phyloP scores from a whole-genome alignment of 92 coral and sea anemone genomes.

The Paramuricea clavata region DNA sequence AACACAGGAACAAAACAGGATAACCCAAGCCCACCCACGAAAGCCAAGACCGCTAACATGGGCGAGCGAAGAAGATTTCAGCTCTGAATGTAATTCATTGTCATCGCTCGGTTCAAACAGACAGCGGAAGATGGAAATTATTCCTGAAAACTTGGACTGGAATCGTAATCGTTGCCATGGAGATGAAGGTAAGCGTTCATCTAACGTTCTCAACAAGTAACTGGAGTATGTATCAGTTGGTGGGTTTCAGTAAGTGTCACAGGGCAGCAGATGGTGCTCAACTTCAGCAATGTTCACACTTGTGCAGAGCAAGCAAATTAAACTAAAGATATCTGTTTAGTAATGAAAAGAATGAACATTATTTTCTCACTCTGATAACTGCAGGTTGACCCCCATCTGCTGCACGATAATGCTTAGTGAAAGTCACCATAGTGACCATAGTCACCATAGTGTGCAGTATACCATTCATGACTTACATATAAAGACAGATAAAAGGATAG shows the following conservation, averaged over 20 bases:
- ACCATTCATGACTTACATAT: no score
- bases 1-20: background rate
- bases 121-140: background rate
- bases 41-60: slow-evolving; percentile 25
- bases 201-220: background rate
- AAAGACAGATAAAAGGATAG: background rate
- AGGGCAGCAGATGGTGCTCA: no score
- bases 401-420: no score
- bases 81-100: slow-evolving; percentile 3
- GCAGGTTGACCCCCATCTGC: no score
- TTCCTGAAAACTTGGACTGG: slow-evolving; percentile 5
- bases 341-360: no score
- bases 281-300: no score
- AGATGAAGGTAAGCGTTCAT: slow-evolving; percentile 6
- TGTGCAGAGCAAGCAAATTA: no score
- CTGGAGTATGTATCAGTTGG: background rate
- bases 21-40: background rate
- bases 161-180: background rate
- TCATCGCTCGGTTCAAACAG: slow-evolving; percentile 2
- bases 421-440: no score
- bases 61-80: slow-evolving; percentile 5
- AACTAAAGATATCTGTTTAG: no score
- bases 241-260: background rate
- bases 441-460: no score
- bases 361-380: no score